Evolutionary conservation across 2,888 invertebrate genomes (phyloP).

Genomic region (Morpho helenor): DNA sequence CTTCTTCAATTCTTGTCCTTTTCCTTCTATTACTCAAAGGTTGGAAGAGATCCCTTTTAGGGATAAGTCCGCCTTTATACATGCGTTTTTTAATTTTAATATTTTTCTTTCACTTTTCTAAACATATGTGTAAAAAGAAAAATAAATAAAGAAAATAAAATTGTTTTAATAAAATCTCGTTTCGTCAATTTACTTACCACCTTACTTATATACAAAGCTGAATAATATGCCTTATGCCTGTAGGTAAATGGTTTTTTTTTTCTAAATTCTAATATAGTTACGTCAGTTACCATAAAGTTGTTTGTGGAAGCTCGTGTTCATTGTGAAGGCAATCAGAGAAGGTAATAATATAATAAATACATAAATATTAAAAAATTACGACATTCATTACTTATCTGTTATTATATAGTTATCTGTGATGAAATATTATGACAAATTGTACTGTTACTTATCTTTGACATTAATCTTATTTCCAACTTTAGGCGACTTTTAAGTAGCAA

Average conservation of each 20-base stretch:
- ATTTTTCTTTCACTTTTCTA: no score
- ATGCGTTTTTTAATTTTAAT: no score
- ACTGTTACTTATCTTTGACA: background rate
- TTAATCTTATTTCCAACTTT: background rate
- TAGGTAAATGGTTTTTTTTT: background rate
- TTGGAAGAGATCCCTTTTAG: no score
- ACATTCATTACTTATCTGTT: background rate
- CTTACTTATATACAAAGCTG: conserved; percentile 8
- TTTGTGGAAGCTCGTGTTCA: conserved; percentile 24
- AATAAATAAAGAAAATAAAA: conserved; percentile 3
- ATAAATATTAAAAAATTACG: conserved; percentile 10
- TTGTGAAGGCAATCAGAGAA: conserved; percentile 27
- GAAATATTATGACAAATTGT: background rate
- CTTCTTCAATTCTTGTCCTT: no score
- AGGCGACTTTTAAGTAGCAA: no score
- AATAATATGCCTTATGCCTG: background rate
- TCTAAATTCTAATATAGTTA: conserved; percentile 11
- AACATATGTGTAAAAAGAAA: no score
- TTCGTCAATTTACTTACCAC: conserved; percentile 12
- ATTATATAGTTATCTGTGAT: background rate
- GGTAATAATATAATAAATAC: conserved; percentile 21
- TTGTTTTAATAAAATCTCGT: conserved; percentile 1
- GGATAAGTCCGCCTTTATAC: no score
- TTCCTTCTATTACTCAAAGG: no score
- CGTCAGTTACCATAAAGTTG: conserved; percentile 28